These are phyloP conservation scores for Lepidotrigona ventralis DNA, from an alignment of 1,140 invertebrate genomes.

Conservation along the genomic window DNA sequence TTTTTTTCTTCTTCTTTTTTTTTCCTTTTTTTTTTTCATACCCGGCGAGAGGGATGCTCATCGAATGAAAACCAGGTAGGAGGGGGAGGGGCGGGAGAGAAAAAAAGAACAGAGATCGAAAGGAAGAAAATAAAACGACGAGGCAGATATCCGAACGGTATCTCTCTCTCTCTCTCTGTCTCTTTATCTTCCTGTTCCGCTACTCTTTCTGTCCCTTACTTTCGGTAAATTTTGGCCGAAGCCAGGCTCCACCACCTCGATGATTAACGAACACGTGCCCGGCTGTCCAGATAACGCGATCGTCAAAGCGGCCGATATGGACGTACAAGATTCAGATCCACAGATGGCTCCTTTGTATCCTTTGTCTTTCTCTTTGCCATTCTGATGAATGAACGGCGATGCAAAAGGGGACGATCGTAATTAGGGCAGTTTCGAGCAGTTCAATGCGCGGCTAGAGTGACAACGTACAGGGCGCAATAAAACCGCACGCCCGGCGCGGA, in stretches of 20 bases:
- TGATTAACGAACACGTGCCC: conserved; percentile 51
- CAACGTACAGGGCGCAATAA: too few relatives aligned
- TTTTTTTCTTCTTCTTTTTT: neutral
- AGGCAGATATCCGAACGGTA: neutral
- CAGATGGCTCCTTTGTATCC: neutral
- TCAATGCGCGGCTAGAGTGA: neutral
- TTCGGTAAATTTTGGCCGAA: conserved; percentile 36
- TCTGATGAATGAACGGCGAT: conserved; percentile 3
- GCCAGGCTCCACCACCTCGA: neutral
- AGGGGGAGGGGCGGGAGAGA: too few relatives aligned
- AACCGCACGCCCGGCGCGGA: too few relatives aligned
- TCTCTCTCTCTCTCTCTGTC: neutral
- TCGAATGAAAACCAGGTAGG: neutral
- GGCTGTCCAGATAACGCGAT: conserved; percentile 42
- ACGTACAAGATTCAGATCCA: conserved; percentile 19
- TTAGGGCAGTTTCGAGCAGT: neutral
- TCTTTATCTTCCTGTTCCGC: neutral
- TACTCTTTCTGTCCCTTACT: conserved; percentile 22
- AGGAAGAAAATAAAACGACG: neutral
- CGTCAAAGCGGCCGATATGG: conserved; percentile 14
- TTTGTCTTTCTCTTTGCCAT: neutral
- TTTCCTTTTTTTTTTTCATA: neutral
- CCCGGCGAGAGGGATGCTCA: neutral
- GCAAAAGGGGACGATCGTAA: neutral
- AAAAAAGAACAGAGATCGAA: neutral